phyloP scores from a whole-genome alignment of 2,113 vertebrate species.

The Mugil cephalus region DNA sequence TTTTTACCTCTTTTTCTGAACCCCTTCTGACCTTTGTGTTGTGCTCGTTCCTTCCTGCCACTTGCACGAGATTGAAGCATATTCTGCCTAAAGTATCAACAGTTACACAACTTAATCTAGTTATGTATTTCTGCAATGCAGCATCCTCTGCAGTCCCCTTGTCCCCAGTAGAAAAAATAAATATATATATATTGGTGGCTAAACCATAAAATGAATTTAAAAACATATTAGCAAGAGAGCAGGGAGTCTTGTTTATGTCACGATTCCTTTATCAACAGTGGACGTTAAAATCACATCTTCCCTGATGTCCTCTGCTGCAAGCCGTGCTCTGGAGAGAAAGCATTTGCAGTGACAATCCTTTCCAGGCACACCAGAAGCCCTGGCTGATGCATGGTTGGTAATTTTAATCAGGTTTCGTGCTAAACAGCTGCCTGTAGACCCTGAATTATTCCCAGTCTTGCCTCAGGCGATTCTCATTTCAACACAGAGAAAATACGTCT shows the following conservation, averaged over 20 bases:
- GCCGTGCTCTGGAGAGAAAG: constrained; percentile 41
- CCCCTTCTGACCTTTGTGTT: background rate
- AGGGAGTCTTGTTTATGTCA: constrained; percentile 27
- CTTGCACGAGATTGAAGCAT: background rate
- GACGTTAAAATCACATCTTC: constrained; percentile 50
- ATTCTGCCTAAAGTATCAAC: background rate
- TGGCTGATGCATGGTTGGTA: constrained; percentile 74
- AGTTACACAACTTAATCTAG: background rate
- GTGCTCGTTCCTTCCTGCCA: background rate
- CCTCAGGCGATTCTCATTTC: constrained; percentile 79
- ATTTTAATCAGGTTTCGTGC: constrained; percentile 83
- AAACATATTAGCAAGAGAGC: constrained; percentile 22
- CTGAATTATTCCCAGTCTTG: constrained; percentile 77
- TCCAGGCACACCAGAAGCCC: constrained; percentile 59
- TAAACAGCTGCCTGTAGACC: constrained; percentile 82
- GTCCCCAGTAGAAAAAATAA: background rate
- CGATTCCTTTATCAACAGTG: constrained; percentile 33
- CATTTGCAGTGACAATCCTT: constrained; percentile 69
- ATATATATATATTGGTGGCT: background rate
- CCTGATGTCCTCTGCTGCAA: constrained; percentile 31
- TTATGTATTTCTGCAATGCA: background rate
- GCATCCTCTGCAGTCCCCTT: background rate
- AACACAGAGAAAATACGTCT: constrained; percentile 57
- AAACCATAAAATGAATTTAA: constrained; percentile 11
- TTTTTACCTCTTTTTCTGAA: too few species aligned